These are phyloP conservation scores for Acipenser transmontanus DNA, from an alignment of 2,797 vertebrate genomes.

Conservation along the genomic window DNA sequence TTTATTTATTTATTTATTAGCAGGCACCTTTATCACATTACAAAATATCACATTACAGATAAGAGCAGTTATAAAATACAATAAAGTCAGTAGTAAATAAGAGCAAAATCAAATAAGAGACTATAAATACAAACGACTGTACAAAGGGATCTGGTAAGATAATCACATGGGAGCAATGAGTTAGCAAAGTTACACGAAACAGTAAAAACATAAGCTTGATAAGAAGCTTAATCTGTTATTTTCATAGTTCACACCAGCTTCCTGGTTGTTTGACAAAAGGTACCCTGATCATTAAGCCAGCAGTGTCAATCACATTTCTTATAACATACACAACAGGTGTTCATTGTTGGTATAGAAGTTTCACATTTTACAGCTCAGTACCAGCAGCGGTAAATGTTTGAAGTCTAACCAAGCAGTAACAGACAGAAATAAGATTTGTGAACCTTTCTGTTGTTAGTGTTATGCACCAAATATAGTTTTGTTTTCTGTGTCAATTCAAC, in stretches of 20 bases:
- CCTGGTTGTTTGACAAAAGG: constrained; percentile 1
- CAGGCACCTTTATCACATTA: too few species aligned
- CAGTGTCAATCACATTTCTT: not conserved
- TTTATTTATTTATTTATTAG: too few species aligned
- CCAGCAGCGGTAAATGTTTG: not conserved
- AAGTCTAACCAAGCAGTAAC: not conserved
- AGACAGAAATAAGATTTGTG: not conserved
- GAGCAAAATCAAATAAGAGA: too few species aligned
- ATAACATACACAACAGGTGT: constrained; percentile 8
- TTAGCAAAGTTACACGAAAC: not conserved
- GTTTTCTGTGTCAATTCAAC: too few species aligned
- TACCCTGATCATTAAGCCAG: not conserved
- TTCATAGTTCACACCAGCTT: not conserved
- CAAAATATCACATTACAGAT: too few species aligned
- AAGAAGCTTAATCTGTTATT: not conserved
- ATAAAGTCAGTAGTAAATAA: too few species aligned
- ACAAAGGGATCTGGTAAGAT: too few species aligned
- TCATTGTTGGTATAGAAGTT: not conserved
- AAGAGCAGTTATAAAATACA: too few species aligned
- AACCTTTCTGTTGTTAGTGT: not conserved
- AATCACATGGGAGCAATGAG: too few species aligned
- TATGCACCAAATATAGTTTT: not conserved
- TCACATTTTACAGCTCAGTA: not conserved
- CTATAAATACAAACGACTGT: too few species aligned
- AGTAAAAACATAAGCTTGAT: not conserved